Evolutionary conservation across 2,797 vertebrate species (phyloP).

Genomic region (Oryzias dopingdopingensis): DNA sequence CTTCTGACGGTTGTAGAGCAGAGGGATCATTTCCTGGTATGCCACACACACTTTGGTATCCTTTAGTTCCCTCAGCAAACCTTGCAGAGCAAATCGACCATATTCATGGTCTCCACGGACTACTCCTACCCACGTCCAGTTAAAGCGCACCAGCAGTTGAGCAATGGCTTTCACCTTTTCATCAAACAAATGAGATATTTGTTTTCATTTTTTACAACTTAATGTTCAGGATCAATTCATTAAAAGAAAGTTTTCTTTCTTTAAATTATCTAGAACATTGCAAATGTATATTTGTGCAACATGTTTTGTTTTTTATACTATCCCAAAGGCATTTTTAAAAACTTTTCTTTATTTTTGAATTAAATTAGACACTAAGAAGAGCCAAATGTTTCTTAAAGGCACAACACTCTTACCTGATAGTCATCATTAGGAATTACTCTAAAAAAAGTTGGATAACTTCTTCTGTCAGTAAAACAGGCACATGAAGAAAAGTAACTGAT

Average conservation of each 20-base stretch:
- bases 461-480: conserved; percentile 74
- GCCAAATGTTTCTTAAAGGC: background rate
- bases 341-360: too few species aligned
- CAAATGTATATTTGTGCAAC: too few species aligned
- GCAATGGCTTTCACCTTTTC: conserved; percentile 76
- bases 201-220: too few species aligned
- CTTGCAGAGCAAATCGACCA: conserved; percentile 73
- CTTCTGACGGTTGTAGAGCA: conserved; percentile 63
- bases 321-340: too few species aligned
- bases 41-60: conserved; percentile 71
- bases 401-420: conserved; percentile 61
- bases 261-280: too few species aligned
- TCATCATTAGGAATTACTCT: conserved; percentile 78
- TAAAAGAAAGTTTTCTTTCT: too few species aligned
- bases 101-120: conserved; percentile 76
- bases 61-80: conserved; percentile 69
- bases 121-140: conserved; percentile 78
- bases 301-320: too few species aligned
- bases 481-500: conserved; percentile 81
- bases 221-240: too few species aligned
- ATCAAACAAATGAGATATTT: background rate
- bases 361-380: too few species aligned
- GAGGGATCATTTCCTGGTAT: conserved; percentile 76
- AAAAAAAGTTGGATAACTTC: conserved; percentile 75
- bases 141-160: conserved; percentile 69